Base-by-base conservation (phyloP, 2,888 invertebrate genomes). In the Sinohyriopsis cumingii region DNA sequence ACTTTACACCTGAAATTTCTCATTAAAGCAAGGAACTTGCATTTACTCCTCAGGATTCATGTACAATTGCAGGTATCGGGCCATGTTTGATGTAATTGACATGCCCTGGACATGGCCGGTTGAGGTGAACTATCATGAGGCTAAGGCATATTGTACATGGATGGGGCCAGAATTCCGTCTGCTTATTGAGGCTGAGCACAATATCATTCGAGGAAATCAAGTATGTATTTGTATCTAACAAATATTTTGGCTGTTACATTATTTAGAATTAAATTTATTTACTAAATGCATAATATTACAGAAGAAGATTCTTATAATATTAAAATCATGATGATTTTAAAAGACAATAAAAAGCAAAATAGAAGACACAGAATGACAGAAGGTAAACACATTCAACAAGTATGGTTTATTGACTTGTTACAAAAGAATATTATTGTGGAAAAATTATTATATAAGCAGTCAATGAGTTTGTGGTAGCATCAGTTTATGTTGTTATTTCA, bases 61-160 rank as follows among this genome's bases (percentile, higher is more conserved):
- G 3, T 45, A 45, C 45, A 45, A 45, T 56, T 75, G n/a, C 65
- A 89, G 88, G 75, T 83, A 86, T 65, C 84, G 89, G 15, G 81
- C 81, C 45, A 86, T 89, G 86, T 89, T 86, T 82, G 87, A 89
- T 71, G 81, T 82, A 33, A 72, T 89, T 22, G 84, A 82, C 18
- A 83, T 89, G 85, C 87, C 89, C 0, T 72, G 77, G 81, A 80
- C 88, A 67, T 89, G 89, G 88, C 89, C 89, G 19, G 89, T 86
- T 2, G 88, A 88, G 57, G 86, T 86, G 7, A 89, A 89, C 75
- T 89, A 87, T 76, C 88, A 88, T 68, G 89, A 89, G 68, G 89
- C 89, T 15, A 86, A 86, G 63, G 89, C 89, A 1, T 89, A 79
- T 77, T 89, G 88, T 77, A 70, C 73, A 1, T 89, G 89, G 89